phyloP scores from a whole-genome alignment of 2,888 invertebrate genomes.

The Linnaemya vulpina region DNA sequence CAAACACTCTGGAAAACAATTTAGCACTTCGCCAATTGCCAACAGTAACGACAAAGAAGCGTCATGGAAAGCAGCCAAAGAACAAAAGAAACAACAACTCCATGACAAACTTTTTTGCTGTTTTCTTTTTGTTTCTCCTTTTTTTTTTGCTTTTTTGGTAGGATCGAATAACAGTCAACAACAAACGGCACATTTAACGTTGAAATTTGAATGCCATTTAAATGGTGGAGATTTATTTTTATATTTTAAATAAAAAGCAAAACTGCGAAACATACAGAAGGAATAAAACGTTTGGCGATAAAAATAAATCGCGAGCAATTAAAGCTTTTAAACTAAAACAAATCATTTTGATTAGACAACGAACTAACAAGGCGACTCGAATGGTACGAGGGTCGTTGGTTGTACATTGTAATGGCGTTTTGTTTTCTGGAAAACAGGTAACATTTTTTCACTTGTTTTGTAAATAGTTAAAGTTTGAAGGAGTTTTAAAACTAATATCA shows the following conservation, averaged over 20 bases:
- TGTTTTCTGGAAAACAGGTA: too few species aligned
- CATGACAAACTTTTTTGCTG: slow-evolving; percentile 64
- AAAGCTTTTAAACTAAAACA: neutral
- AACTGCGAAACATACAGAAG: neutral
- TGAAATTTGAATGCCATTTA: slow-evolving; percentile 57
- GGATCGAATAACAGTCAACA: slow-evolving; percentile 60
- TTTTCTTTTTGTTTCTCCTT: too few species aligned
- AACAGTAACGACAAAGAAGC: slow-evolving; percentile 28
- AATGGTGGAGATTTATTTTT: slow-evolving; percentile 50
- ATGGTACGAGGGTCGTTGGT: neutral
- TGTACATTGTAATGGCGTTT: neutral
- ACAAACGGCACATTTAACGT: slow-evolving; percentile 53
- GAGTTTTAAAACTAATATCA: too few species aligned
- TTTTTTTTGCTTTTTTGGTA: neutral
- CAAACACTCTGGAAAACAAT: slow-evolving; percentile 58
- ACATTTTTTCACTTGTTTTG: neutral
- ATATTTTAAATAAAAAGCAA: neutral
- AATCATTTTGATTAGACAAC: neutral
- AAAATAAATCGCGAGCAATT: slow-evolving; percentile 28
- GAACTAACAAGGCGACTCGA: neutral
- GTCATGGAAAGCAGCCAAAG: slow-evolving; percentile 17
- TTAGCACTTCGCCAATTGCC: slow-evolving; percentile 64
- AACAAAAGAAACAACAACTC: slow-evolving; percentile 22
- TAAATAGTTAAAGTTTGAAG: too few species aligned
- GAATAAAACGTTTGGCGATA: slow-evolving; percentile 26